A percentile compares a stretch with the other conserved stretches of the same genome.
Conservation (phyloP, 2,888 invertebrate genomes). For the Diachrysia chrysitis region DNA sequence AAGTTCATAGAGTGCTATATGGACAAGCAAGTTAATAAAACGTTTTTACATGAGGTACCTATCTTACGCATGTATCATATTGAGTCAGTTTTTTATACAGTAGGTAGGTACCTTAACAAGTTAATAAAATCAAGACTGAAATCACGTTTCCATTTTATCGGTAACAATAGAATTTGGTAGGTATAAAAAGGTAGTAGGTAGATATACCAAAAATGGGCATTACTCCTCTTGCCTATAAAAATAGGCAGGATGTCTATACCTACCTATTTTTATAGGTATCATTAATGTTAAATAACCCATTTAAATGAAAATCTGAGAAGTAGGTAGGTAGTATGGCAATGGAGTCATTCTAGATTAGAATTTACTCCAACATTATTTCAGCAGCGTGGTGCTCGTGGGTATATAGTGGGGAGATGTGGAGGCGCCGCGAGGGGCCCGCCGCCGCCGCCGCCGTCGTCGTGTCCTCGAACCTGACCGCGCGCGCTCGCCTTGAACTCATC, state of each 20-base stretch:
- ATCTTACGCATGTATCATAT: neutral
- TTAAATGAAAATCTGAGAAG: neutral
- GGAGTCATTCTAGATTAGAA: conserved; percentile 1
- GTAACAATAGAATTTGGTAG: neutral
- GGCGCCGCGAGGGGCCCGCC: conserved; percentile 80
- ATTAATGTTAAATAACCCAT: neutral
- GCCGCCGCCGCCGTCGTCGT: conserved; percentile 69
- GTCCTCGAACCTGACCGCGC: conserved; percentile 89
- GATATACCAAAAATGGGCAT: neutral
- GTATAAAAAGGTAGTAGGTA: neutral
- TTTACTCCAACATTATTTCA: conserved; percentile 40
- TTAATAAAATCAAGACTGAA: neutral
- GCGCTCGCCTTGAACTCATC: conserved; percentile 87
- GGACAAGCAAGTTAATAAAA: conserved; percentile 11
- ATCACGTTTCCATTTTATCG: neutral
- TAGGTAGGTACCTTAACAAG: neutral
- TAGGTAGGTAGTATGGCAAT: too few relatives aligned
- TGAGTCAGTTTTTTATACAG: neutral
- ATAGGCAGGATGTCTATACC: too few relatives aligned
- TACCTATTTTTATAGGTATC: too few relatives aligned
- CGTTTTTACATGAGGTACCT: neutral
- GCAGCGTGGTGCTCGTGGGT: conserved; percentile 49
- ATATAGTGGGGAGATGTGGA: conserved; percentile 68
- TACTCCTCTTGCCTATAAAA: too few relatives aligned
- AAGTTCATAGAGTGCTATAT: conserved; percentile 72